Conservation (phyloP, 2,888 invertebrate genomes). For the Apamea crenata region DNA sequence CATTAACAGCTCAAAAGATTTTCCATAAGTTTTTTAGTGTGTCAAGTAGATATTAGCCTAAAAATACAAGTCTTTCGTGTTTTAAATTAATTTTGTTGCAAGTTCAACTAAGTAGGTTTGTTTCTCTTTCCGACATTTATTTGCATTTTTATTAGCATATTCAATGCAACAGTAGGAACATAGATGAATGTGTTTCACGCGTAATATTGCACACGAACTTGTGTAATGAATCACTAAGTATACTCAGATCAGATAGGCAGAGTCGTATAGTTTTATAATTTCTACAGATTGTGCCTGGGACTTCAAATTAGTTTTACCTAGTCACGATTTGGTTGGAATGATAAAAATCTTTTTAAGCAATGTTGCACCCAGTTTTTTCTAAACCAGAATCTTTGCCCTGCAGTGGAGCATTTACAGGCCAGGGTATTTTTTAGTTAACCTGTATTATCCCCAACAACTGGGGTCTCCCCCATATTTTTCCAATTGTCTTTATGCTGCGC, state of each 20-base stretch:
- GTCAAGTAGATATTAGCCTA: background rate
- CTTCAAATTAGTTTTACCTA: background rate
- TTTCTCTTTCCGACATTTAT: constrained; percentile 14
- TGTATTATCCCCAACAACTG: too few relatives aligned
- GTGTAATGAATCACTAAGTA: constrained; percentile 30
- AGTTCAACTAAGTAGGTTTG: background rate
- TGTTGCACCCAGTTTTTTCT: background rate
- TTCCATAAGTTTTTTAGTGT: background rate
- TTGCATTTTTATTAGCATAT: constrained; percentile 28
- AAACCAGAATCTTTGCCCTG: background rate
- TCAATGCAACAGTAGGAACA: constrained; percentile 5
- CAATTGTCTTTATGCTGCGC: too few relatives aligned
- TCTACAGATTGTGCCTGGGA: background rate
- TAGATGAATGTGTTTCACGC: constrained; percentile 37
- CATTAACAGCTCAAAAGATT: background rate
- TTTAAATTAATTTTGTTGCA: background rate
- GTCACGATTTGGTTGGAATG: background rate
- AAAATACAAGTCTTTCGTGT: background rate
- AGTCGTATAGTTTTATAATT: background rate
- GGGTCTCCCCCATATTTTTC: too few relatives aligned
- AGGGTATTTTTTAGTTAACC: background rate
- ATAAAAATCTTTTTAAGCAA: background rate
- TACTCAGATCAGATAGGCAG: background rate
- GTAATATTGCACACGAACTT: constrained; percentile 36
- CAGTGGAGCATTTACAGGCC: background rate